Base-by-base conservation (phyloP, 37 sponge, comb jelly and placozoan species). In the Axinella damicornis region DNA sequence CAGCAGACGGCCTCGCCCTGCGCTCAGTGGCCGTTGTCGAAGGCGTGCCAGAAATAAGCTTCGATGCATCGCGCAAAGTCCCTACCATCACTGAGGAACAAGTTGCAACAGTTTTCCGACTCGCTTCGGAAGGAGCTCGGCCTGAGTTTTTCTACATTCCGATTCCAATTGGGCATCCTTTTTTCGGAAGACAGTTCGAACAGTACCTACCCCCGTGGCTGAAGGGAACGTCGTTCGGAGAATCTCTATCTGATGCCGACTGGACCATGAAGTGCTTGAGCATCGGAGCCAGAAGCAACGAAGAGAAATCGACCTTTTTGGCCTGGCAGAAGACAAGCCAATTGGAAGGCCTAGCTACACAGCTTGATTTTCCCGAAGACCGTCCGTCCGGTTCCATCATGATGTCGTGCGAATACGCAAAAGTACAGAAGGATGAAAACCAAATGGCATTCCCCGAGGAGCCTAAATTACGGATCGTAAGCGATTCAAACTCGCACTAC, bases 71-170 rank as follows among this genome's bases (percentile, higher is more conserved):
- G 14, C 73, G 1, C 0, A 32, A 80, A 27, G 53, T 71, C 12
- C 81, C 87, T 12, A 54, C 81, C 5, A 71, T 87, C 27, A 87
- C 79, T 18, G 87, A 87, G 70, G 87, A 87, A 61, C 81, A 87
- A 0, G 35, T 78, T 25, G 87, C 81, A 2, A 61, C n/a, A 24
- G 72, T 20, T 17, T 30, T 69, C 20, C 81, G 81, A n/a, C 79
- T 79, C 2, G 71, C 31, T 6, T 15, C 15, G 4, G 87, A 87
- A 46, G 71, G 60, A 4, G 41, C 19, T 12, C 32, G 80, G 28
- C 87, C 87, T 1, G 61, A 73, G 52, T 87, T 87, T 34, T 70
- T 18, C 65, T 87, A 35, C 70, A 53, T 73, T 21, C 19, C 66
- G 9, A 71, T 87, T 11, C 74, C 69, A 0, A 74, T 40, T 11